Evolutionary conservation across 2,797 vertebrate species (phyloP).

Genomic region (Dromococcyx pavoninus): DNA sequence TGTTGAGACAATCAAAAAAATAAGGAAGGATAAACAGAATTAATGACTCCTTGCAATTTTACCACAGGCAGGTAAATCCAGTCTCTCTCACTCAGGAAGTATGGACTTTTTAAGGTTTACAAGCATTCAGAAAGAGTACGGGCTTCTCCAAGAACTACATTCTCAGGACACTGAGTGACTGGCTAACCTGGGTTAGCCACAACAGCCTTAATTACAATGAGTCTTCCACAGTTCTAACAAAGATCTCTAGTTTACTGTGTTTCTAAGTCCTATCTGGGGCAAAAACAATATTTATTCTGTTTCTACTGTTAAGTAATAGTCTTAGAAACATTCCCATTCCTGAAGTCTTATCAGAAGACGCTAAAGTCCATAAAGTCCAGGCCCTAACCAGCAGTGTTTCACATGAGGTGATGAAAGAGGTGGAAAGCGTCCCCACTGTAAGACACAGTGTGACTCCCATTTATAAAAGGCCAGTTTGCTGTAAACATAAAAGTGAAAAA

Average conservation of each 20-base stretch:
- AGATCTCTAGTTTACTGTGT: neutral
- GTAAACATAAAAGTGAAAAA: neutral
- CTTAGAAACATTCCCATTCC: neutral
- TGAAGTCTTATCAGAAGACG: neutral
- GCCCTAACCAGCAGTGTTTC: neutral
- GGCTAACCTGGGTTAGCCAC: neutral
- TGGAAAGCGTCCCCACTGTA: neutral
- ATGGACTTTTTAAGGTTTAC: neutral
- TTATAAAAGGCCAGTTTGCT: neutral
- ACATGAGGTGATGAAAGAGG: neutral
- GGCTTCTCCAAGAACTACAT: neutral
- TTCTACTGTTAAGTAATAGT: neutral
- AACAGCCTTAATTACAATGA: neutral
- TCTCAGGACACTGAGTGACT: neutral
- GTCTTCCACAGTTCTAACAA: neutral
- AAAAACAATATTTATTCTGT: neutral
- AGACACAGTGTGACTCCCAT: neutral
- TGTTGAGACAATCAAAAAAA: neutral
- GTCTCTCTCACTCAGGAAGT: neutral
- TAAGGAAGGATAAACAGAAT: neutral
- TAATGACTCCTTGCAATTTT: neutral
- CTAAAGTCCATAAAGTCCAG: no score
- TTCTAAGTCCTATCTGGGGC: neutral
- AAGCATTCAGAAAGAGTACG: neutral
- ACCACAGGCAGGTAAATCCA: neutral